Conservation (phyloP, 2,113 vertebrate species). For the Psilopogon haemacephalus region DNA sequence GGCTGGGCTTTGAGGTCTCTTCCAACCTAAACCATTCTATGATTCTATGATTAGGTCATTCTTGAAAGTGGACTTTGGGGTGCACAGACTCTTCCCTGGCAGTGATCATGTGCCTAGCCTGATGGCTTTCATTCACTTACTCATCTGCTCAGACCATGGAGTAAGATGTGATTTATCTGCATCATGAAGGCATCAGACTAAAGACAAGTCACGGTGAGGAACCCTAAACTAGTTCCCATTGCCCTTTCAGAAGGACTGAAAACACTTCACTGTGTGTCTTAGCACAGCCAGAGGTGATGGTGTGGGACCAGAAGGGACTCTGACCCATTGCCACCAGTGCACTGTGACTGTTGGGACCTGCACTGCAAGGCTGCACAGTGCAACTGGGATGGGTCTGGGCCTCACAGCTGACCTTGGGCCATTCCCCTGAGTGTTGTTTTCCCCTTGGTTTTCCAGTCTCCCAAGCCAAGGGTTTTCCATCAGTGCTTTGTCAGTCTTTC, state of each 20-base stretch:
- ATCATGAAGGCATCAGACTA: not conserved
- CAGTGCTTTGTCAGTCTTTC: not conserved
- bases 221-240: not conserved
- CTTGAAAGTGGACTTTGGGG: not conserved
- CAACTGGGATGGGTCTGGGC: not conserved
- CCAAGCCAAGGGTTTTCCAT: not conserved
- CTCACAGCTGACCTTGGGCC: not conserved
- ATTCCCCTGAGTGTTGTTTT: not conserved
- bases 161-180: not conserved
- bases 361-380: not conserved
- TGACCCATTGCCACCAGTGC: not conserved
- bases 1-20: no score
- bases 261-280: not conserved
- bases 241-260: not conserved
- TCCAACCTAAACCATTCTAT: no score
- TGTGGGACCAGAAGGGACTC: not conserved
- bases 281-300: not conserved
- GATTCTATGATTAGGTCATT: not conserved
- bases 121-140: not conserved
- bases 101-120: not conserved
- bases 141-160: fast-evolving
- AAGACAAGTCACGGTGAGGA: not conserved
- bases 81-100: not conserved
- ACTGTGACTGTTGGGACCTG: not conserved
- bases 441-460: not conserved